These are phyloP conservation scores for Acanthurus tractus DNA, from an alignment of 2,797 vertebrate genomes.

Conservation along the genomic window DNA sequence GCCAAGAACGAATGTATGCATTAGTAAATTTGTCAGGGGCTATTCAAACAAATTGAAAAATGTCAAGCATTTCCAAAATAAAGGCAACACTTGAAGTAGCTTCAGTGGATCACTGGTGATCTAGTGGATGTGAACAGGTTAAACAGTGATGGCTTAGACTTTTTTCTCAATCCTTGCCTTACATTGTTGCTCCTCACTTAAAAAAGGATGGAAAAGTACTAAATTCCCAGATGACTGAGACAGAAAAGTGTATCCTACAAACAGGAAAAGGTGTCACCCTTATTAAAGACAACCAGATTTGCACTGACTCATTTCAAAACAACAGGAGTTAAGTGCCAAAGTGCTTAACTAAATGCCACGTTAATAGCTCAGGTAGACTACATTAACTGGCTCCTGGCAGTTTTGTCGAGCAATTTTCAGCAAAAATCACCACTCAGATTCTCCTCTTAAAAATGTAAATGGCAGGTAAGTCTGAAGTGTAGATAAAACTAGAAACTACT, in stretches of 20 bases:
- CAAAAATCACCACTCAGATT: conserved; percentile 32
- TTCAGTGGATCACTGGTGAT: too few relatives aligned
- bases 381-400: conserved; percentile 9
- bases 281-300: conserved; percentile 54
- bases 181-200: neutral
- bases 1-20: too few relatives aligned
- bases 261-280: conserved; percentile 47
- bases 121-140: too few relatives aligned
- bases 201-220: conserved; percentile 29
- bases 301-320: conserved; percentile 41
- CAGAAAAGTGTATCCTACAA: conserved; percentile 19
- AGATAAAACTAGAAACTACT: conserved; percentile 64
- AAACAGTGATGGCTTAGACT: neutral
- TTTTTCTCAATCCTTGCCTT: neutral
- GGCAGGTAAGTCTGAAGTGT: conserved; percentile 41
- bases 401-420: conserved; percentile 42
- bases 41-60: too few relatives aligned
- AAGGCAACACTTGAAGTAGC: too few relatives aligned
- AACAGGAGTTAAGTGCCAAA: conserved; percentile 37
- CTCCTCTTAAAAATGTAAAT: conserved; percentile 50
- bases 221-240: conserved; percentile 44
- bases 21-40: too few relatives aligned
- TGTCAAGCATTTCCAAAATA: too few relatives aligned
- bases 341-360: conserved; percentile 32
- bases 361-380: conserved; percentile 36